Percentiles rank a stretch among this genome's conserved stretches.
phyloP scores from a whole-genome alignment of 2,113 vertebrate species.

The Malurus cyaneus region DNA sequence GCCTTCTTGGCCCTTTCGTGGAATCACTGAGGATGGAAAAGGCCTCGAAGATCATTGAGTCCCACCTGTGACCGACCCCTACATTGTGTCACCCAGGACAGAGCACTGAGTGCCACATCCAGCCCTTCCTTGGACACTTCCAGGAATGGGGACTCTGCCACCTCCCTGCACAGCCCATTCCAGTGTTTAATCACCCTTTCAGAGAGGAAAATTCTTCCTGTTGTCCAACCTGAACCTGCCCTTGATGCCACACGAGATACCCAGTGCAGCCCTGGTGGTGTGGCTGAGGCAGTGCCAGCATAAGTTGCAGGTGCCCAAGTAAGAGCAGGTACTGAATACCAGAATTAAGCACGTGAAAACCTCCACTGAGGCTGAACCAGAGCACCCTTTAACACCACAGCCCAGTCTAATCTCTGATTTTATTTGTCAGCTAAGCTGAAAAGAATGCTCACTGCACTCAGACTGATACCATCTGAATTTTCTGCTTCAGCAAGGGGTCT shows the following conservation, averaged over 20 bases:
- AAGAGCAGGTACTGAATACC: not conserved
- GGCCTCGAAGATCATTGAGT: not conserved
- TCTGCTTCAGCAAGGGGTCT: not conserved
- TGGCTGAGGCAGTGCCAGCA: not conserved
- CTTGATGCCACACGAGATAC: not conserved
- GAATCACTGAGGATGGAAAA: not conserved
- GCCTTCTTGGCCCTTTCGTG: not conserved
- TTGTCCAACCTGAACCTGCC: not conserved
- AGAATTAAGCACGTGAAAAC: not conserved
- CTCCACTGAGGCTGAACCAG: not conserved
- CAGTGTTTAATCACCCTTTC: not conserved
- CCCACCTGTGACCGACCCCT: not conserved
- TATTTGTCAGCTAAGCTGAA: not conserved
- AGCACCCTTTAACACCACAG: not conserved
- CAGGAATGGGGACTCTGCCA: not conserved
- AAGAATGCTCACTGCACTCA: not conserved
- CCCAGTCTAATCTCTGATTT: not conserved
- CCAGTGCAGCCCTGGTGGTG: not conserved
- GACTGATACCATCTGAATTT: not conserved
- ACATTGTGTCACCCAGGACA: not conserved
- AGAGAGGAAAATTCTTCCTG: not conserved
- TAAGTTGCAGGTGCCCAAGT: not conserved
- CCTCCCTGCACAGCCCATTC: not conserved
- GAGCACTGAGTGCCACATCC: not conserved
- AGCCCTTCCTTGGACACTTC: not conserved